These are phyloP conservation scores for Xenopus borealis DNA, from an alignment of 2,113 vertebrate species.

Conservation along the genomic window DNA sequence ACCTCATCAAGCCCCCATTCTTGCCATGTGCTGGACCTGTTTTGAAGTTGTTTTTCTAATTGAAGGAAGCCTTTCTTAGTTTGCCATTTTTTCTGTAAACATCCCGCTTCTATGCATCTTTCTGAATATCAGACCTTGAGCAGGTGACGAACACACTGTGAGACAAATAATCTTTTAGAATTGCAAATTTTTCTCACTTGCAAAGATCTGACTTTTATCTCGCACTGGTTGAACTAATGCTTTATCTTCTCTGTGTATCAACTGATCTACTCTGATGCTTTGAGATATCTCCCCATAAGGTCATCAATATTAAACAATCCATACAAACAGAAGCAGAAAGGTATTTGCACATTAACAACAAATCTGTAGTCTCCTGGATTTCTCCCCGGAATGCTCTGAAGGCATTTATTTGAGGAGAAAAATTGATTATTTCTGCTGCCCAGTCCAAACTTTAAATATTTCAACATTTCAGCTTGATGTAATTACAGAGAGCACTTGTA, in stretches of 20 bases:
- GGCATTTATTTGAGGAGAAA: not conserved
- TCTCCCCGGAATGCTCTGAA: not conserved
- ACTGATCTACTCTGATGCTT: not conserved
- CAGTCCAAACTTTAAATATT: slow-evolving; percentile 10
- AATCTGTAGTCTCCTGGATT: not conserved
- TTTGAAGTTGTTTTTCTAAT: too few relatives aligned
- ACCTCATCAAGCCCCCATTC: too few relatives aligned
- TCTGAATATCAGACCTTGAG: too few relatives aligned
- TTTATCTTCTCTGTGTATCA: slow-evolving; percentile 1
- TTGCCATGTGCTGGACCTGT: too few relatives aligned
- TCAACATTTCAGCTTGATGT: not conserved
- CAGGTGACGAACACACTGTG: too few relatives aligned
- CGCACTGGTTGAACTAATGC: too few relatives aligned
- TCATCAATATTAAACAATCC: not conserved
- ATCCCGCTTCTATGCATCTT: too few relatives aligned
- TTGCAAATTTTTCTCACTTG: too few relatives aligned
- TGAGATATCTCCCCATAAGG: not conserved
- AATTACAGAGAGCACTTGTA: slow-evolving; percentile 10
- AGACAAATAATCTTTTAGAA: too few relatives aligned
- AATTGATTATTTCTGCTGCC: slow-evolving; percentile 3
- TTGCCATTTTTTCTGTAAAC: too few relatives aligned
- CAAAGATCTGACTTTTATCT: too few relatives aligned
- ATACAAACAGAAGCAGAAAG: not conserved
- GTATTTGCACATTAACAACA: not conserved
- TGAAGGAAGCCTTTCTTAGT: too few relatives aligned